These are phyloP conservation scores for Podocnemis expansa DNA, from an alignment of 2,113 vertebrate species.

Conservation along the genomic window DNA sequence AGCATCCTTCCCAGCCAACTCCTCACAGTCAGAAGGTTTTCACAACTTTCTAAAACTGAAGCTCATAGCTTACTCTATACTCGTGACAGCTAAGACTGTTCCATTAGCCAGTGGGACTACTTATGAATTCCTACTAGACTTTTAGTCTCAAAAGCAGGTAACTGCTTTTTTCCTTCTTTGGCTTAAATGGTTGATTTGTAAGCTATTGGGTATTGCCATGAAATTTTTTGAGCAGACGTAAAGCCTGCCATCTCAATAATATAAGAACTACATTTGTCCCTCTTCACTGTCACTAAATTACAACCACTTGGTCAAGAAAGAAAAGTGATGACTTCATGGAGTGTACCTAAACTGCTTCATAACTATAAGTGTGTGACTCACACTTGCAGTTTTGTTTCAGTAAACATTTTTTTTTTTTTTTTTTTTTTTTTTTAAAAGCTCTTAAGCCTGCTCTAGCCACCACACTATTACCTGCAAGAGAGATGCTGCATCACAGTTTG, in stretches of 20 bases:
- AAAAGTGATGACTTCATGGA: neutral
- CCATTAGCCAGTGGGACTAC: neutral
- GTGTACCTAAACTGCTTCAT: neutral
- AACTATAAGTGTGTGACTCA: neutral
- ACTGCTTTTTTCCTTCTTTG: neutral
- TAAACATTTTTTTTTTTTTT: no score
- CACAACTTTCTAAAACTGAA: neutral
- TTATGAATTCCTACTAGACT: neutral
- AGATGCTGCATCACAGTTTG: neutral
- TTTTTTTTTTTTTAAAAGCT: no score
- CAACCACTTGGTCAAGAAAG: neutral
- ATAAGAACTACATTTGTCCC: neutral
- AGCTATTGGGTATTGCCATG: neutral
- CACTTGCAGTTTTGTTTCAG: neutral
- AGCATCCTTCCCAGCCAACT: neutral
- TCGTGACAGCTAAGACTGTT: neutral
- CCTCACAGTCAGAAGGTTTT: neutral
- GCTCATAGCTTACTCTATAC: neutral
- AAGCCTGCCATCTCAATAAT: neutral
- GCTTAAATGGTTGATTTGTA: neutral
- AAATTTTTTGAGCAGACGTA: neutral
- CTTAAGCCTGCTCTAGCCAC: neutral
- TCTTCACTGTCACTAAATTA: neutral
- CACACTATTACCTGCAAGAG: neutral
- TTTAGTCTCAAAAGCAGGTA: accelerated